Evolutionary conservation across 2,113 vertebrate species (phyloP).

Genomic region (Galeopterus variegatus): DNA sequence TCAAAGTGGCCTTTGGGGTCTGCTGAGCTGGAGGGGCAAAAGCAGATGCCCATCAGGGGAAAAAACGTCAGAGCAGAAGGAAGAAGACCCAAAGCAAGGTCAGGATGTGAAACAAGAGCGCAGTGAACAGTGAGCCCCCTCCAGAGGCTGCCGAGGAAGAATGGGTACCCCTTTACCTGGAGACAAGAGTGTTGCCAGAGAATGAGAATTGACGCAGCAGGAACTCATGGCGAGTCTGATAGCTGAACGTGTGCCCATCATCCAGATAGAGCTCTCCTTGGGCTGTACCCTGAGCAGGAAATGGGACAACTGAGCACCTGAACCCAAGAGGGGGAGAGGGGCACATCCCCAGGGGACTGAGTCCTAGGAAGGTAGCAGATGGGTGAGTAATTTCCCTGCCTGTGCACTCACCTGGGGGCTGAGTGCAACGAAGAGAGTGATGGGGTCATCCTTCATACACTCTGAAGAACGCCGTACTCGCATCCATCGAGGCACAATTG

Average conservation of each 20-base stretch:
- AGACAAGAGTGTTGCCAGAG: conserved; percentile 89
- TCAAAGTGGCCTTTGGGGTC: conserved; percentile 90
- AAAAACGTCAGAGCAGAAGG: neutral
- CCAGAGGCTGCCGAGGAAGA: neutral
- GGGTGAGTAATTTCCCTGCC: neutral
- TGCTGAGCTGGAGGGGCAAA: conserved; percentile 87
- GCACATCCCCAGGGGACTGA: neutral
- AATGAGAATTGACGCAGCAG: conserved; percentile 92
- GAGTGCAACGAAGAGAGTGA: conserved; percentile 94
- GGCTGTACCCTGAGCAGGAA: conserved; percentile 89
- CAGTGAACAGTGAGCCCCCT: neutral
- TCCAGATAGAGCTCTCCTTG: conserved; percentile 94
- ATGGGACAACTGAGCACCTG: neutral
- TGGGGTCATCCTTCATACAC: conserved; percentile 94
- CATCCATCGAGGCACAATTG: conserved; percentile 93
- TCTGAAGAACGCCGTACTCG: conserved; percentile 93
- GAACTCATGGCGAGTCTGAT: conserved; percentile 90
- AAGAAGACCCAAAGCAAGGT: neutral
- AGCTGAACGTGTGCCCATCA: conserved; percentile 94
- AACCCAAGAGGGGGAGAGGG: neutral
- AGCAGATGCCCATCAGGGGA: neutral
- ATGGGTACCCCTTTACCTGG: conserved; percentile 87
- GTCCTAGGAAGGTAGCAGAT: neutral
- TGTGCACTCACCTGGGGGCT: conserved; percentile 88
- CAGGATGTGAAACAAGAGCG: neutral